Evolutionary conservation across 2,113 vertebrate species (phyloP).

Genomic region (Corydoras sp.): DNA sequence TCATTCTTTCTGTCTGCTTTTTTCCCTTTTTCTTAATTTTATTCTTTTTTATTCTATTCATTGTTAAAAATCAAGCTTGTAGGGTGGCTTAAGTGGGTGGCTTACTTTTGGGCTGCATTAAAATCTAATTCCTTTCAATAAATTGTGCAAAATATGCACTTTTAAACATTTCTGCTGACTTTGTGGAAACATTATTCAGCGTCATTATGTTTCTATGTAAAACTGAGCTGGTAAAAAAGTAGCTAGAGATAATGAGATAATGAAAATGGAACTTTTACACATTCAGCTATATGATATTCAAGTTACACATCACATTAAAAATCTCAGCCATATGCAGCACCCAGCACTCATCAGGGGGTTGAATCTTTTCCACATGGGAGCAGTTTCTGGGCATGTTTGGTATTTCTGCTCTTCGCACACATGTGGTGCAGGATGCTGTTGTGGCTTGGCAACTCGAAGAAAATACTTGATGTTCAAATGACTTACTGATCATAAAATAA

Average conservation of each 20-base stretch:
- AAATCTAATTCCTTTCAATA: conserved; percentile 33
- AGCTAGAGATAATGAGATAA: conserved; percentile 1
- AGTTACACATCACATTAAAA: conserved; percentile 22
- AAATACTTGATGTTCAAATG: too few species aligned
- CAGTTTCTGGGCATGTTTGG: conserved; percentile 29
- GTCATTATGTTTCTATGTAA: conserved; percentile 44
- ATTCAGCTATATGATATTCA: conserved; percentile 40
- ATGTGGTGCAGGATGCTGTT: too few species aligned
- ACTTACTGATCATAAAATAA: too few species aligned
- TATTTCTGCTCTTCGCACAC: too few species aligned
- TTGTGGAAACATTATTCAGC: conserved; percentile 56
- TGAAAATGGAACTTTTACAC: conserved; percentile 43
- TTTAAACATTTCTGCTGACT: conserved; percentile 67
- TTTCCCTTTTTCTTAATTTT: too few species aligned
- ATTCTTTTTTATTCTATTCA: too few species aligned
- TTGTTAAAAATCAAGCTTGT: background rate
- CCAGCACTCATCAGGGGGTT: conserved; percentile 8
- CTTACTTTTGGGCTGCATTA: background rate
- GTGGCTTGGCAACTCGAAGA: too few species aligned
- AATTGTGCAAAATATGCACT: conserved; percentile 57
- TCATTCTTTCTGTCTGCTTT: too few species aligned
- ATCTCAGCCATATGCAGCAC: conserved; percentile 47
- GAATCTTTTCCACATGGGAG: conserved; percentile 32
- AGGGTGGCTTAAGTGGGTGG: conserved; percentile 1
- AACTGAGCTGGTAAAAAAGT: conserved; percentile 57